Evolutionary conservation across 1,140 invertebrate species (phyloP).

Genomic region (Akabosia matsudoensis): DNA sequence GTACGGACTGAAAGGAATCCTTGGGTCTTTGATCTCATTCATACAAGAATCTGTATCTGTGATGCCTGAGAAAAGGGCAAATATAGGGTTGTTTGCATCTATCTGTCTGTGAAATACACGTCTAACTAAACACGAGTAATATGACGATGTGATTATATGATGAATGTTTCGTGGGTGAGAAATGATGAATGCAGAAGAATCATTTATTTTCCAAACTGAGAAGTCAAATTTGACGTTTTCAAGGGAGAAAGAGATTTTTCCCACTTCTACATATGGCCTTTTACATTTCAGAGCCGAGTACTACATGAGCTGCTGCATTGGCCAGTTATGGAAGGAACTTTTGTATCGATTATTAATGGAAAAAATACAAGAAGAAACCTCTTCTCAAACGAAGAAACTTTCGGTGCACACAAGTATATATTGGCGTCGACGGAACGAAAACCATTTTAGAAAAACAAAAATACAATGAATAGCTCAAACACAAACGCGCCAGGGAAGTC

Average conservation of each 20-base stretch:
- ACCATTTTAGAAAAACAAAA: too few species aligned
- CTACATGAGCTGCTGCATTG: neutral
- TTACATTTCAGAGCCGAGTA: too few species aligned
- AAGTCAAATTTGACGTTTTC: constrained; percentile 13
- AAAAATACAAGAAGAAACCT: too few species aligned
- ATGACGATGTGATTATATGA: constrained; percentile 25
- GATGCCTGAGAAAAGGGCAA: neutral
- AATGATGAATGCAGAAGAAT: constrained; percentile 22
- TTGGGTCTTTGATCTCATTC: too few species aligned
- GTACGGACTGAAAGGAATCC: neutral
- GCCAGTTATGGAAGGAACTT: too few species aligned
- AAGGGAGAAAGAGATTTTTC: constrained; percentile 7
- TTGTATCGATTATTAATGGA: too few species aligned
- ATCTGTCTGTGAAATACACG: neutral
- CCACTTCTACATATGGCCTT: constrained; percentile 2
- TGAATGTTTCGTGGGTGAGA: constrained; percentile 22
- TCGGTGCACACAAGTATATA: too few species aligned
- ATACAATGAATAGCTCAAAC: too few species aligned
- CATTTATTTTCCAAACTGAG: constrained; percentile 19
- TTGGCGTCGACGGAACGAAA: too few species aligned
- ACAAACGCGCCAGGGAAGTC: too few species aligned
- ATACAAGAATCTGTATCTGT: too few species aligned
- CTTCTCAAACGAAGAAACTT: too few species aligned
- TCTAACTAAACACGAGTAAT: constrained; percentile 6
- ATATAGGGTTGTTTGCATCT: neutral